phyloP scores from a whole-genome alignment of 2,113 vertebrate species.

The Mastomys natalensis region DNA sequence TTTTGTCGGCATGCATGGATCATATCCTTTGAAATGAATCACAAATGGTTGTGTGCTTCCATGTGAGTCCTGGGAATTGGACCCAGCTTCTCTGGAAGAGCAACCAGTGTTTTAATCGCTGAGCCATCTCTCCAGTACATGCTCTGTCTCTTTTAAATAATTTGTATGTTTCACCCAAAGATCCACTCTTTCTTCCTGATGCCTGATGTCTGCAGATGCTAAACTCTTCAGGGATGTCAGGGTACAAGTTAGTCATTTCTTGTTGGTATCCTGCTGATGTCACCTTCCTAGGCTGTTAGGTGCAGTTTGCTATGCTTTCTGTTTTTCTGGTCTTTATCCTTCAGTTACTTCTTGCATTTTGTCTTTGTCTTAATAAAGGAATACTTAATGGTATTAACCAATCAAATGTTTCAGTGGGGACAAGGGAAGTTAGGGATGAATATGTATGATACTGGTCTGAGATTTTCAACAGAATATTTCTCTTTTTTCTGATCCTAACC shows the following conservation, averaged over 20 bases:
- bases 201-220: neutral
- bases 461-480: neutral
- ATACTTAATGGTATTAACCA: neutral
- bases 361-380: neutral
- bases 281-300: neutral
- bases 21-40: neutral
- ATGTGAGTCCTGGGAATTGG: neutral
- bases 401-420: neutral
- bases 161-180: neutral
- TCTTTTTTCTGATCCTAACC: neutral
- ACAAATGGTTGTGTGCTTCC: neutral
- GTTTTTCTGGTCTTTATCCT: neutral
- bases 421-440: neutral
- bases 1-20: neutral
- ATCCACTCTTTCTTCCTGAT: neutral
- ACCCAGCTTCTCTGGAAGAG: neutral
- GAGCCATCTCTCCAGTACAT: neutral
- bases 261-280: neutral
- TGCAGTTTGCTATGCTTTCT: neutral
- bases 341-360: neutral
- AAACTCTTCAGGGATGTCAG: neutral
- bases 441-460: neutral
- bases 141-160: neutral
- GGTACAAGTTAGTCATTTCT: neutral
- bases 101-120: accelerated